Evolutionary conservation across 1,140 invertebrate species (phyloP).

Genomic region (Pogonognathellus flavescens): DNA sequence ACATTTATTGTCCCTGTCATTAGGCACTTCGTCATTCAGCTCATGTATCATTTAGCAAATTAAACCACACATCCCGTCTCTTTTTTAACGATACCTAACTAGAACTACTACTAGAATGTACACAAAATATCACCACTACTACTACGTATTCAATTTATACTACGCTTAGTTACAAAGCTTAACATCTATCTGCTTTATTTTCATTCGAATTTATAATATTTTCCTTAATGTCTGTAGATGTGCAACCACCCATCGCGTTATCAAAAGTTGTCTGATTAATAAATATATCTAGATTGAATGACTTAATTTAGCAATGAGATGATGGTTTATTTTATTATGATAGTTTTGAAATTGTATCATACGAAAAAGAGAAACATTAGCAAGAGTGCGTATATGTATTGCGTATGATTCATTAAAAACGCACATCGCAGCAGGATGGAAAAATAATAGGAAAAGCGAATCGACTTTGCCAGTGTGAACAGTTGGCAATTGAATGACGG

Average conservation of each 20-base stretch:
- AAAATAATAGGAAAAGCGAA: constrained; percentile 16
- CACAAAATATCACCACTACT: background rate
- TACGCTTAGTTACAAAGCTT: too few species aligned
- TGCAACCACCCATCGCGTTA: too few species aligned
- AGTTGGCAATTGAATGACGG: constrained; percentile 39
- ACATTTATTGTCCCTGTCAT: constrained; percentile 13
- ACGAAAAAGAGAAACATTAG: background rate
- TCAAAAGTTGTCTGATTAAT: too few species aligned
- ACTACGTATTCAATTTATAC: background rate
- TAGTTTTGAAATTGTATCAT: too few species aligned
- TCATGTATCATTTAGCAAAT: constrained; percentile 55
- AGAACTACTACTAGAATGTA: background rate
- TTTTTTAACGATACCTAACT: background rate
- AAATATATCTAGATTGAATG: too few species aligned
- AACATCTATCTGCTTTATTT: too few species aligned
- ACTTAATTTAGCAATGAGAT: too few species aligned
- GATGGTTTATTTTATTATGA: too few species aligned
- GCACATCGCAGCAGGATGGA: background rate
- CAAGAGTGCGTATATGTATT: constrained; percentile 4
- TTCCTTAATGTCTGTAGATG: too few species aligned
- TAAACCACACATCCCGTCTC: constrained; percentile 51
- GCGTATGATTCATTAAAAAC: constrained; percentile 16
- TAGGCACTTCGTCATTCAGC: background rate
- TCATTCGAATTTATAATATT: too few species aligned
- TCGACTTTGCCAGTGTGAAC: constrained; percentile 10